These are phyloP conservation scores for Steromphala cineraria DNA, from an alignment of 2,888 invertebrate species.

Conservation along the genomic window DNA sequence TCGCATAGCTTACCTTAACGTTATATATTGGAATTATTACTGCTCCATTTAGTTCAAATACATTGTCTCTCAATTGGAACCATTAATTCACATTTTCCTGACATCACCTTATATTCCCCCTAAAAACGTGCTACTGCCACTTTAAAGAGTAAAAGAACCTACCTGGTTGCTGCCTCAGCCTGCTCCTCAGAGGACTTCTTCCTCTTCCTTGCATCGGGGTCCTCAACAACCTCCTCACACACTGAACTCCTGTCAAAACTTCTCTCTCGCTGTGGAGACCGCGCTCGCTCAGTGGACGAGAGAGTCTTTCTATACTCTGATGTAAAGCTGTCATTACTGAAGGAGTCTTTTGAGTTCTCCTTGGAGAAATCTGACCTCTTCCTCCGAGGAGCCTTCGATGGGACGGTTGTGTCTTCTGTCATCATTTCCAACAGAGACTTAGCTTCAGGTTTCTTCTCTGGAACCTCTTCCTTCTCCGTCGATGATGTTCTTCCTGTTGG, in stretches of 20 bases:
- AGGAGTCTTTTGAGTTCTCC: conserved; percentile 38
- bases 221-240: conserved; percentile 61
- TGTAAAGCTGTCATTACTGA: conserved; percentile 37
- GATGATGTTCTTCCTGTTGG: conserved; percentile 24
- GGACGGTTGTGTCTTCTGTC: background rate
- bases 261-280: background rate
- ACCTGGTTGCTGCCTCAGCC: background rate
- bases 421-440: conserved; percentile 37
- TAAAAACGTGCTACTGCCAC: no score
- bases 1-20: no score
- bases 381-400: background rate
- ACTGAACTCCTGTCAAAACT: conserved; percentile 56
- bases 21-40: no score
- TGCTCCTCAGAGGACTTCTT: background rate
- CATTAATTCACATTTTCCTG: no score
- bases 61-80: no score
- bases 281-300: background rate
- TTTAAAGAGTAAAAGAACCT: no score
- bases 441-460: conserved; percentile 32
- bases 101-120: no score
- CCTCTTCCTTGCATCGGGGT: conserved; percentile 42
- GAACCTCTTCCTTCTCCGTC: conserved; percentile 7
- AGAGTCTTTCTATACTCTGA: no score
- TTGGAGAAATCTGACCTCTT: background rate
- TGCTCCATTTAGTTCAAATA: no score